Base-by-base conservation (phyloP, 2,888 invertebrate species). In the Macrophya annulata region DNA sequence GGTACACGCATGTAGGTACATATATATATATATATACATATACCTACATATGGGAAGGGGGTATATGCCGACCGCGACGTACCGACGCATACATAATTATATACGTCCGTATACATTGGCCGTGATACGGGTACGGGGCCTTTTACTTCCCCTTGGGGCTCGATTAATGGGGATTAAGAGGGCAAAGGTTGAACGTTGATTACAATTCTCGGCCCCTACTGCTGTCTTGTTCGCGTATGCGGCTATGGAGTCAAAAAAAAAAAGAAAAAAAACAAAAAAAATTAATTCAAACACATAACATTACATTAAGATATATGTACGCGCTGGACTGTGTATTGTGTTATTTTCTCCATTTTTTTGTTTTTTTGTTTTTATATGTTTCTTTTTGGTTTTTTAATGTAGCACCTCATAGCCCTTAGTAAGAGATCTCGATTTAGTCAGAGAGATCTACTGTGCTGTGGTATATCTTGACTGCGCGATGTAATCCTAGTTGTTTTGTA, bases 361-460 rank as follows among this genome's bases (percentile, higher is more conserved):
- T 40, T 72, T 86, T 31, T 43, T 76, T 55, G 21, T 12, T 4
- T 43, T 72, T 40, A 31, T 2, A 31, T 3, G 31, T 40, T 43
- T 21, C 1, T 72, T 86, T 37, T 21, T 81, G 21, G 9, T 72
- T 21, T 40, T 43, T 85, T 82, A 81, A 48, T 65, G 84, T 85
- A 87, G 86, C 86, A 87, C 86, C 65, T n/a, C 68, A 77, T 72
- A 74, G 79, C 81, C 77, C 77, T 77, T 40, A 9, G 77, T 31
- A 51, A 59, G 81, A 62, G 59, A 81, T 81, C 81, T 81, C 83
- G 68, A 68, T 83, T 68, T 31, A 48, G 31, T 15, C 83, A 8
- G 59, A 62, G 62, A 83, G 68, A 83, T 71, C 71, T 71, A 68
- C 71, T 21, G 65, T 65, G 31, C 68, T 43, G 83, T 25, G 68